These are phyloP conservation scores for Calycopis cecrops DNA, from an alignment of 1,140 invertebrate genomes.

Conservation along the genomic window DNA sequence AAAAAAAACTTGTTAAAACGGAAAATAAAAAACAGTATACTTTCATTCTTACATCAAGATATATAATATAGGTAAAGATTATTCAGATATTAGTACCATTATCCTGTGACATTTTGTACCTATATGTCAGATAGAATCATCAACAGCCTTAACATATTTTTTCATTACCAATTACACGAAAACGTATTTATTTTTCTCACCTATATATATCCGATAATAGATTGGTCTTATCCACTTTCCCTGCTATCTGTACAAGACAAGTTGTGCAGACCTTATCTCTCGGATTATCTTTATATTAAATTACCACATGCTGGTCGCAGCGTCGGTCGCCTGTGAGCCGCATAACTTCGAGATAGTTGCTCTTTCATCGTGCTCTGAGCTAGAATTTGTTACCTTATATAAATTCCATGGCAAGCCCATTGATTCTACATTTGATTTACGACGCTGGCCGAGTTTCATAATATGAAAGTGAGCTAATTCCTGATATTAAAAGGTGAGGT, in stretches of 20 bases:
- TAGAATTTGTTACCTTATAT: conserved; percentile 5
- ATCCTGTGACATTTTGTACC: too few relatives aligned
- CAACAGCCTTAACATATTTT: too few relatives aligned
- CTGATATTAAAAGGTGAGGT: conserved; percentile 1
- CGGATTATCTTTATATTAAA: conserved; percentile 65
- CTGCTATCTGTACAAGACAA: conserved; percentile 21
- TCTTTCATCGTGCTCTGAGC: conserved; percentile 29
- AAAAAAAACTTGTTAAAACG: too few relatives aligned
- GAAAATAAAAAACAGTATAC: too few relatives aligned
- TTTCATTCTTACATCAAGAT: too few relatives aligned
- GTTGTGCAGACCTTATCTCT: conserved; percentile 31
- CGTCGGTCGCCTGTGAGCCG: conserved; percentile 25
- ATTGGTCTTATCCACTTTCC: conserved; percentile 2
- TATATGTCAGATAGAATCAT: too few relatives aligned
- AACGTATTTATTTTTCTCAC: too few relatives aligned
- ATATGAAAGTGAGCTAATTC: conserved; percentile 1
- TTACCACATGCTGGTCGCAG: conserved; percentile 59
- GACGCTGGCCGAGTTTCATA: conserved; percentile 2
- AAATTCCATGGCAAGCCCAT: conserved; percentile 11
- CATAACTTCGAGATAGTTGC: conserved; percentile 32
- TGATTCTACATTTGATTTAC: conserved; percentile 3
- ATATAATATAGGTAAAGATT: too few relatives aligned
- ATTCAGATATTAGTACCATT: too few relatives aligned
- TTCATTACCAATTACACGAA: too few relatives aligned
- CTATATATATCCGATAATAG: not conserved